Evolutionary conservation across 2,888 invertebrate species (phyloP), one percentile per base, ranked within the genome.

Genomic region (Synergus laeviventris): DNA sequence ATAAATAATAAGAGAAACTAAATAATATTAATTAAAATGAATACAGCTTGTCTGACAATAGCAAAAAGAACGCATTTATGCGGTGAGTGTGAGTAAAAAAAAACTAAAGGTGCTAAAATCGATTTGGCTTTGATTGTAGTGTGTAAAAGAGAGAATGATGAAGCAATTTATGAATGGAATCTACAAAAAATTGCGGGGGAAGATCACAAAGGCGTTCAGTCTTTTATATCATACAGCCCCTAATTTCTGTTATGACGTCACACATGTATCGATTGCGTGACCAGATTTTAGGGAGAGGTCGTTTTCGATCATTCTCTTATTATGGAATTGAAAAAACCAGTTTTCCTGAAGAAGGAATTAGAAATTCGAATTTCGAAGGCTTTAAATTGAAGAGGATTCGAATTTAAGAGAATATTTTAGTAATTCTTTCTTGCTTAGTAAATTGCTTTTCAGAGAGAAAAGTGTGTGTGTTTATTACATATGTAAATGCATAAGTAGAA

Each of bases 251-350:
- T 54, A 54, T 62, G 74, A 78, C 74, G 62, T 76, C 73, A 78
- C 74, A 56, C 42, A 21, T 70, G 56, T 76, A 74, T 76, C 78
- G 56, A 64, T 75, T 74, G 31, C 76, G 66, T 42, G 56, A 64
- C 9, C 62, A 62, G 38, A 38, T 38, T 62, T 38, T 38, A 5
- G 36, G n/a, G 62, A 62, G 11, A 38, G n/a, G 12, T 11, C 18
- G 16, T 36, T n/a, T 24, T 49, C n/a, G n/a, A 49, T 49, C n/a
- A 8, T 9, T 49, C 49, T 18, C n/a, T 18, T 49, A 1, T 49
- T n/a, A 49, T 1, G 49, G 14, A n/a, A 7, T 8, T n/a, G 9
- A 9, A 49, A 49, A 0, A 9, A 18, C n/a, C n/a, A 9, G n/a
- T 49, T n/a, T 7, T 49, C 8, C 16, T 5, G n/a, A n/a, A 49